Base-by-base conservation (phyloP, 1,140 invertebrate species). In the Drosophila ananassae region DNA sequence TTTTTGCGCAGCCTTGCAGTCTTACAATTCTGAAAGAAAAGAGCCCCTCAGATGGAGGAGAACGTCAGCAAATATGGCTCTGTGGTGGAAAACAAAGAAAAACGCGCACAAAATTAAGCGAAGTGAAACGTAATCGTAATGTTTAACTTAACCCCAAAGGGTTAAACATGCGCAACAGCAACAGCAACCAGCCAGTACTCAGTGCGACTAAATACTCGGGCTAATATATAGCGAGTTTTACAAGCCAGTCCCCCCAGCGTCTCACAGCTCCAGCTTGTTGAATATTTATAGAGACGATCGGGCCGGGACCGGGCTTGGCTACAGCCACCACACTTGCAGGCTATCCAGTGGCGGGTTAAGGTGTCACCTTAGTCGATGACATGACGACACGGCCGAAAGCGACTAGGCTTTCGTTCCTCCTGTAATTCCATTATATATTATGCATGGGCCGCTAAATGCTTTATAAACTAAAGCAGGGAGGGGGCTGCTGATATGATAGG, bases 111-210 rank as follows among this genome's bases (percentile, higher is more conserved):
- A 87, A 73, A 73, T 72, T 9, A 82, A 82, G 73, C 79, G 54
- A 62, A 77, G 54, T 71, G 61, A 89, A 83, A 61, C 72, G 72
- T 79, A 89, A 82, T 68, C 79, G 79, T 77, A 87, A 79, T 82
- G 82, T 63, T 89, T 87, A 87, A 83, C 83, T 87, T 89, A 87
- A 87, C 82, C 83, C 83, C 74, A 30, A 73, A 73, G 79, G 82
- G 82, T 87, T 87, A 87, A 87, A 79, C 66, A 87, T 87, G 82
- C 82, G 82, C 81, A 84, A 85, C 75, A 69, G 80, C 77, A 85
- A 80, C 64, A 53, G 57, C 73, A 66, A 61, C 51, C 51, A 50
- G 41, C 13, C 41, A 6, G 34, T 28, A 55, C 66, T 13, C 50
- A 17, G 24, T n/a, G 73, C 57, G 77, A 72, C 73, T 79, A 77